Conservation (phyloP, 64 coral and sea anemone species). For the Porites australiensis region DNA sequence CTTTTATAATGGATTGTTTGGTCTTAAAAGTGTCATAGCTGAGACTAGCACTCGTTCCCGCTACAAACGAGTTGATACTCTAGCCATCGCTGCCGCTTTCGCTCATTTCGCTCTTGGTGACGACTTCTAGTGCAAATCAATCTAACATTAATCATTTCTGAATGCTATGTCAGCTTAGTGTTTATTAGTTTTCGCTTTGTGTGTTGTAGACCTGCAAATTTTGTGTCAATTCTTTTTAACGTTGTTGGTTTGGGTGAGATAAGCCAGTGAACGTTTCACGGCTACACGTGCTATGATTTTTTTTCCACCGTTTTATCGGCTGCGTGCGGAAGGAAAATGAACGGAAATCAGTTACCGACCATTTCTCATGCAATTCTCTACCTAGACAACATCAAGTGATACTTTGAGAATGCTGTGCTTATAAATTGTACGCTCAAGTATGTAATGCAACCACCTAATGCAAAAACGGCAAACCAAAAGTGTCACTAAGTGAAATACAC, state of each 20-base stretch:
- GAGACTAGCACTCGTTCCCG: neutral
- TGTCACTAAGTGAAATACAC: neutral
- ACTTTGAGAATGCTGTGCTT: slow-evolving; percentile 25
- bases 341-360: neutral
- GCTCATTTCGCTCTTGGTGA: neutral
- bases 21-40: slow-evolving; percentile 5
- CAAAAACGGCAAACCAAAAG: neutral
- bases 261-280: slow-evolving; percentile 25
- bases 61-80: neutral
- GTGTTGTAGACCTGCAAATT: slow-evolving; percentile 46
- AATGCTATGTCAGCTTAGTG: slow-evolving; percentile 65
- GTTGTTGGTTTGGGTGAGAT: slow-evolving; percentile 51
- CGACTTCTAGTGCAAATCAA: slow-evolving; percentile 19
- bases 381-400: slow-evolving; percentile 7
- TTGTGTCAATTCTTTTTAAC: slow-evolving; percentile 40
- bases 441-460: neutral
- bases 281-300: slow-evolving; percentile 3
- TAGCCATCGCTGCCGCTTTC: neutral
- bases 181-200: slow-evolving; percentile 64
- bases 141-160: slow-evolving; percentile 52
- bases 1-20: slow-evolving; percentile 36
- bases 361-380: neutral
- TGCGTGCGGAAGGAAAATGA: neutral
- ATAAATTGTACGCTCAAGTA: slow-evolving; percentile 34
- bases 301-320: slow-evolving; percentile 38